Evolutionary conservation across 2,888 invertebrate genomes (phyloP), one percentile per base, ranked within the genome.

Genomic region (Nomada flava): DNA sequence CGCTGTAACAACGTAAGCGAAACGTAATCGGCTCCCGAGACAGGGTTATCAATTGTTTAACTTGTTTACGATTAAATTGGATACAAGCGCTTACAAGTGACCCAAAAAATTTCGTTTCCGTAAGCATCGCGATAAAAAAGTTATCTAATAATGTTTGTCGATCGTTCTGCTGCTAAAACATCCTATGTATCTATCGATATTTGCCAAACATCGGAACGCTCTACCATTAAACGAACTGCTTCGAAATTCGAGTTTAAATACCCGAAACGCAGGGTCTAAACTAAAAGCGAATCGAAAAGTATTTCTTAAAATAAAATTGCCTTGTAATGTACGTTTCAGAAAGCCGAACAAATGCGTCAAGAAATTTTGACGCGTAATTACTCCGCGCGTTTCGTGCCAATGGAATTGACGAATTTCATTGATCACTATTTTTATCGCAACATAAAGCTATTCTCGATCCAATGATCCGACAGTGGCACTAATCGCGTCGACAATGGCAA

Each of bases 81-180:
- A 65, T 53, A 62, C 20, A 44, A 23, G 44, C 26, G 50, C 47
- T 73, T 36, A 72, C 13, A 47, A 64, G 18, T 76, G 47, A 75
- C 75, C 57, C 50, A 62, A 70, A 69, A 71, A 70, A 60, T 47
- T 65, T 65, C 29, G 67, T 57, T 80, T 79, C 72, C 59, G 63
- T 65, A 76, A 62, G 47, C 23, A 26, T 65, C 11, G 10, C 9
- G 52, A 80, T 59, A 72, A 79, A 63, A 76, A 68, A 55, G 20
- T 64, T 42, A 42, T 65, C 53, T n/a, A 18, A 59, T 18, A 18
- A 59, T 18, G 29, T 69, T 29, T 65, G 15, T 42, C 55, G 29
- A 70, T 2, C 20, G n/a, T 68, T 68, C 74, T 74, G 20, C 29
- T 36, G 11, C 5, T 29, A 26, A 52, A 23, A 42, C 0, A 36